A percentile compares a stretch with the other conserved stretches of the same genome.
These are phyloP conservation scores for Lasioglossum pauxillum DNA, from an alignment of 2,888 invertebrate genomes.

Conservation along the genomic window DNA sequence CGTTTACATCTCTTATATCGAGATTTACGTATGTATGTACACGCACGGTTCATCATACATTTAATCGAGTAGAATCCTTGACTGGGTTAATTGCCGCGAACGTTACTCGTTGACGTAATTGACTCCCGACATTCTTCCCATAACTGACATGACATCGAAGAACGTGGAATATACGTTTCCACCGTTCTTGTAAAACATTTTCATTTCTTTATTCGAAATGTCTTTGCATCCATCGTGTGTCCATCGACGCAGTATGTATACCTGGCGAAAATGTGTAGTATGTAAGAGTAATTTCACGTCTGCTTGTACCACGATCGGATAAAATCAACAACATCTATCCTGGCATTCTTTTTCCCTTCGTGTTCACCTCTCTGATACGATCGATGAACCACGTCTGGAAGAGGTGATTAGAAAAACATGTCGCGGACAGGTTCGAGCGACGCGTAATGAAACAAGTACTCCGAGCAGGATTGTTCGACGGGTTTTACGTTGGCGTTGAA, in stretches of 20 bases:
- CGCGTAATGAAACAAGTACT: background rate
- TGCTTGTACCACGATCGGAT: background rate
- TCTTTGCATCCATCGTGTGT: background rate
- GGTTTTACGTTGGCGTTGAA: background rate
- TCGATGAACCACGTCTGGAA: background rate
- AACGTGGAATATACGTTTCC: background rate
- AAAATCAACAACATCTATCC: background rate
- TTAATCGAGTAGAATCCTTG: slow-evolving; percentile 43
- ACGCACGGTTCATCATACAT: background rate
- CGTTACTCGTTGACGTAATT: slow-evolving; percentile 31
- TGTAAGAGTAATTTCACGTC: background rate
- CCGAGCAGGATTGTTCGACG: background rate
- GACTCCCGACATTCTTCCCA: slow-evolving; percentile 16
- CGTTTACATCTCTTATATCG: background rate
- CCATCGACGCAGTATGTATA: background rate
- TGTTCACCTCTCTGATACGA: background rate
- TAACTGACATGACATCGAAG: background rate
- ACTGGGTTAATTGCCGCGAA: slow-evolving; percentile 41
- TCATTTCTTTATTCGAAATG: background rate
- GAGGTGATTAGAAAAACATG: background rate
- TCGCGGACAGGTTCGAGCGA: background rate
- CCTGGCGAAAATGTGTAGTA: background rate
- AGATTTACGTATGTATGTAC: background rate
- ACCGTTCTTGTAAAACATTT: background rate
- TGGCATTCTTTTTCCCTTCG: background rate